phyloP scores from a whole-genome alignment of 2,113 vertebrate species.

The Dromaius novaehollandiae region DNA sequence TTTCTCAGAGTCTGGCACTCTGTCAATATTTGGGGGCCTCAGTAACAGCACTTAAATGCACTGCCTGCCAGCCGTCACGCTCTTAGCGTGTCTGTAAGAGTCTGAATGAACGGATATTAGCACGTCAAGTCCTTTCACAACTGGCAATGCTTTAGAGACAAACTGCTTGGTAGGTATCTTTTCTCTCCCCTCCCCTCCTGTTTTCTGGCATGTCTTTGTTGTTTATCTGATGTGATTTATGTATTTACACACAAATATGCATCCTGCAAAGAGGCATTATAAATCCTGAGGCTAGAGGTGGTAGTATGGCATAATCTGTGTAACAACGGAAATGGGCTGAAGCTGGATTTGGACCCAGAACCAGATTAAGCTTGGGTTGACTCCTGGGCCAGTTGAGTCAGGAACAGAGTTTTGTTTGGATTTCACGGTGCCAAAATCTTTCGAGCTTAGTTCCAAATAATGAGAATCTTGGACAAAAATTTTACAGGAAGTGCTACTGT shows the following conservation, averaged over 20 bases:
- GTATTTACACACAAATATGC: constrained; percentile 69
- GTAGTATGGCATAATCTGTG: constrained; percentile 44
- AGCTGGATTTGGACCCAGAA: constrained; percentile 58
- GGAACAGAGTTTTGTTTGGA: constrained; percentile 60
- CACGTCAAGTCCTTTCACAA: constrained; percentile 73
- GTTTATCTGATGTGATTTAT: constrained; percentile 76
- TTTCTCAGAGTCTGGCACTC: constrained; percentile 82
- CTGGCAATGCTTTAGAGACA: constrained; percentile 74
- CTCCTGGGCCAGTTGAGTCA: constrained; percentile 57
- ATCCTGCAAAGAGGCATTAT: constrained; percentile 50
- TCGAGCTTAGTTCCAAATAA: constrained; percentile 64
- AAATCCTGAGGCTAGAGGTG: constrained; percentile 63
- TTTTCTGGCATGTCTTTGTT: constrained; percentile 67
- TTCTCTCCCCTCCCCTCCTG: constrained; percentile 52
- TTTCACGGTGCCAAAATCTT: constrained; percentile 58
- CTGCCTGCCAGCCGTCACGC: constrained; percentile 73
- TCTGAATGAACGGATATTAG: constrained; percentile 74
- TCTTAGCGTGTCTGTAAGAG: constrained; percentile 71
- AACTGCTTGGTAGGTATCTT: constrained; percentile 70
- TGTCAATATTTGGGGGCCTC: constrained; percentile 83
- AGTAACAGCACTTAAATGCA: constrained; percentile 76
- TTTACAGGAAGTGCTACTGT: constrained; percentile 60
- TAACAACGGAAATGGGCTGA: constrained; percentile 43
- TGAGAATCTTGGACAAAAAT: constrained; percentile 68
- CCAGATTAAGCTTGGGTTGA: constrained; percentile 50